Base-by-base conservation (phyloP, 2,797 vertebrate genomes). In the Anisognathus igniventris region DNA sequence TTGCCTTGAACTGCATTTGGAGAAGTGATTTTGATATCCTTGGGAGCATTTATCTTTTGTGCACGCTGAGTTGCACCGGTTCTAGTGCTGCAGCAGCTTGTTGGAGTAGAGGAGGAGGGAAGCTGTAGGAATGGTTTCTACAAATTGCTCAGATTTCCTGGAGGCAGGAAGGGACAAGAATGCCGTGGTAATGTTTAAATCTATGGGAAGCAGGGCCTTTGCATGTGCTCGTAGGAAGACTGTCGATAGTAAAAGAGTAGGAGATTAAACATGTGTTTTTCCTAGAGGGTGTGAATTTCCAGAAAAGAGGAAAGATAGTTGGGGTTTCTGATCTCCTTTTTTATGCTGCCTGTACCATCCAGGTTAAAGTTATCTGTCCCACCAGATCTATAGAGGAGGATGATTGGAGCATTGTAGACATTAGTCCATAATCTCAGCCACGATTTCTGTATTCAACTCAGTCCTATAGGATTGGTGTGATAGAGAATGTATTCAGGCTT, bases 111-210 rank as follows among this genome's bases (percentile, higher is more conserved):
- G 82, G 78, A 92, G 90, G 84, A 87, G 81, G 58, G 39, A 93
- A 57, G 37, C 48, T 11, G 70, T 65, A 73, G 88, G 79, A 90
- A 84, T 33, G 56, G 37, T 47, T 68, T 86, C 87, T 88, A n/a
- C 82, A 84, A 51, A 78, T 75, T 33, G 70, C 88, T 93, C 56
- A 51, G 50, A 66, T 93, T 90, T 95, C 76, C 76, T 86, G 90
- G 51, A 91, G 87, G 95, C 85, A 88, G 73, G 16, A 53, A 90
- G 83, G 86, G 88, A 78, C 70, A 42, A 31, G 54, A 83, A 78
- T 66, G 80, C 53, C 10, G 16, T 22, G 56, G 66, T 76, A 35
- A 47, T 86, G 76, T 70, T 91, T 72, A 78, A 93, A 53, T 77
- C 66, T 47, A 1, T 68, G 61, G 88, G 88, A 65, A 80, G 31